Evolutionary conservation across 2,113 vertebrate species (phyloP).

Genomic region (Neomonachus schauinslandi): DNA sequence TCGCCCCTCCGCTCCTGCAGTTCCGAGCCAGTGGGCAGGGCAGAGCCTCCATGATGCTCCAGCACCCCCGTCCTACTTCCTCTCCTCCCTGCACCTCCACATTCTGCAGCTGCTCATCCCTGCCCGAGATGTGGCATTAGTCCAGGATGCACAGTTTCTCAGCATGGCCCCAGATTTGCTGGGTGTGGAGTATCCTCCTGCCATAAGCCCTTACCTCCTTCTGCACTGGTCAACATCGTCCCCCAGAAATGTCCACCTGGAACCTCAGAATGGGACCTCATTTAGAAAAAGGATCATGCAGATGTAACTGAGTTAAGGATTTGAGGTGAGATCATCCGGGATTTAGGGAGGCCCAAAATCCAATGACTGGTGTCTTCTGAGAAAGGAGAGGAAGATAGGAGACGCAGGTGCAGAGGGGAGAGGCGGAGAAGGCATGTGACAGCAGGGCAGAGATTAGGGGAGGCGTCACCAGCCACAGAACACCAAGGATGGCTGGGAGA

Average conservation of each 20-base stretch:
- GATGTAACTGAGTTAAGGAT: no score
- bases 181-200: no score
- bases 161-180: no score
- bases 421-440: fast-evolving
- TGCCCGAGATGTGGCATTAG: neutral
- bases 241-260: neutral
- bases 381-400: neutral
- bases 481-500: neutral
- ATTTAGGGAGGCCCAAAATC: neutral
- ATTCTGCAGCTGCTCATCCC: neutral
- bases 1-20: neutral
- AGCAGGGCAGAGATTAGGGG: fast-evolving
- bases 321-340: neutral
- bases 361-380: neutral
- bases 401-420: neutral
- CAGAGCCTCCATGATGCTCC: fast-evolving
- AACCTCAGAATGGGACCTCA: neutral
- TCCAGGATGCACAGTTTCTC: neutral
- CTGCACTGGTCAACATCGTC: fast-evolving
- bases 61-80: fast-evolving
- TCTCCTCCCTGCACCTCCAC: neutral
- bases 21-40: neutral
- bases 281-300: no score
- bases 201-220: no score
- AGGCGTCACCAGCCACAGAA: fast-evolving